These are phyloP conservation scores for Chymomyza fuscimana DNA, from an alignment of 2,888 invertebrate species.

Conservation along the genomic window DNA sequence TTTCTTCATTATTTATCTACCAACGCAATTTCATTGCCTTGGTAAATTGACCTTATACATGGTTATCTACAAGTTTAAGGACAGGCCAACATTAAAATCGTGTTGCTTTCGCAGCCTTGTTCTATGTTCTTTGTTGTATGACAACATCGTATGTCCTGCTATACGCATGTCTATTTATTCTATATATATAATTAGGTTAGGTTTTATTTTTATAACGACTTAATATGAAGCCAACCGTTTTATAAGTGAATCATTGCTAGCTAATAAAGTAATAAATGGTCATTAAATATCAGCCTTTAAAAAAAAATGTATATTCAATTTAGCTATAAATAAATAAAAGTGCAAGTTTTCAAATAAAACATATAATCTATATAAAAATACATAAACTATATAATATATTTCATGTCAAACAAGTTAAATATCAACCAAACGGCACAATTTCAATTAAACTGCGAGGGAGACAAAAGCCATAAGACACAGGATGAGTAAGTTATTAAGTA, in stretches of 20 bases:
- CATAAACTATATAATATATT: slow-evolving; percentile 8
- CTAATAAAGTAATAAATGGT: neutral
- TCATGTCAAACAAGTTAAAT: slow-evolving; percentile 23
- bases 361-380: slow-evolving; percentile 1
- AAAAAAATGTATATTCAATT: neutral
- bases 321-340: neutral
- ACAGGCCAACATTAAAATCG: neutral
- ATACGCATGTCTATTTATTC: neutral
- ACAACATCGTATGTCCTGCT: neutral
- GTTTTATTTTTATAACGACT: neutral
- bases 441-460: slow-evolving; percentile 30
- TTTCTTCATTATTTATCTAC: neutral
- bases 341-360: neutral
- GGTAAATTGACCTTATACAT: neutral
- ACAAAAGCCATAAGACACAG: slow-evolving; percentile 44
- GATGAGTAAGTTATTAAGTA: slow-evolving; percentile 50
- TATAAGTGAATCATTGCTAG: neutral
- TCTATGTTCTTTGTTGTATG: neutral
- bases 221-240: neutral
- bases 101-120: neutral
- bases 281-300: neutral
- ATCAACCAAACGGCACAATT: slow-evolving; percentile 15
- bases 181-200: neutral
- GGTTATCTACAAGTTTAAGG: neutral
- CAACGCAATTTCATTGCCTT: neutral